A percentile compares a stretch with the other conserved stretches of the same genome.
phyloP scores from a whole-genome alignment of 2,113 vertebrate species.

The Sinocyclocheilus anophthalmus region DNA sequence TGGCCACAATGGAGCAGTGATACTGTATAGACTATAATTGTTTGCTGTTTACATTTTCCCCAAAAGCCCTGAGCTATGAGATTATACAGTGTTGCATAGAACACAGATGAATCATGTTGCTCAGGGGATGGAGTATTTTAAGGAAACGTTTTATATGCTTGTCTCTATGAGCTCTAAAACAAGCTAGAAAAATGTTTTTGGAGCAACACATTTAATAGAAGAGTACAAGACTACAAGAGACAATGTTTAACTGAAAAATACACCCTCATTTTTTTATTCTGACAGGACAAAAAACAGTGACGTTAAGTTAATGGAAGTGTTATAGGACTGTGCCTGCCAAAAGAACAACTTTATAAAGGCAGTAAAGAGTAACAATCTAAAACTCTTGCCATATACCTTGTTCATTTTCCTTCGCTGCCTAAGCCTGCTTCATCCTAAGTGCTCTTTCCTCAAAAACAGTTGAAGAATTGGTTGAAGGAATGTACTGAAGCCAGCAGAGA shows the following conservation, averaged over 20 bases:
- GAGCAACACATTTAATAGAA: neutral
- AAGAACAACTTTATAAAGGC: neutral
- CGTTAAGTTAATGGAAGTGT: neutral
- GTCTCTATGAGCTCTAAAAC: constrained; percentile 15
- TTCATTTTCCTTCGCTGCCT: neutral
- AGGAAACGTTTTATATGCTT: constrained; percentile 7
- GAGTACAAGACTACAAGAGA: neutral
- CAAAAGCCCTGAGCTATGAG: constrained; percentile 25
- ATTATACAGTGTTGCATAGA: constrained; percentile 31
- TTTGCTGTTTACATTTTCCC: constrained; percentile 14
- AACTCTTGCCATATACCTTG: neutral
- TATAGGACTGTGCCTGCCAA: neutral
- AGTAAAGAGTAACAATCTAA: neutral
- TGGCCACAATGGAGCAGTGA: neutral
- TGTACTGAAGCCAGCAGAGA: neutral
- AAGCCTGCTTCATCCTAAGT: neutral
- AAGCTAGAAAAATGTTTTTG: neutral
- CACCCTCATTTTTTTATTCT: constrained; percentile 18
- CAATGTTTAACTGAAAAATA: neutral
- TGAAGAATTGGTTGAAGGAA: no score
- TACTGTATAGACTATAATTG: neutral
- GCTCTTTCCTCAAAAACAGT: neutral
- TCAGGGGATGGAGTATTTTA: constrained; percentile 19
- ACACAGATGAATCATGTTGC: constrained; percentile 27
- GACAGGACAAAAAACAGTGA: neutral